Percentiles rank a stretch among this genome's conserved stretches.
These are phyloP conservation scores for Trichechus manatus DNA, from an alignment of 2,113 vertebrate species.

Conservation along the genomic window DNA sequence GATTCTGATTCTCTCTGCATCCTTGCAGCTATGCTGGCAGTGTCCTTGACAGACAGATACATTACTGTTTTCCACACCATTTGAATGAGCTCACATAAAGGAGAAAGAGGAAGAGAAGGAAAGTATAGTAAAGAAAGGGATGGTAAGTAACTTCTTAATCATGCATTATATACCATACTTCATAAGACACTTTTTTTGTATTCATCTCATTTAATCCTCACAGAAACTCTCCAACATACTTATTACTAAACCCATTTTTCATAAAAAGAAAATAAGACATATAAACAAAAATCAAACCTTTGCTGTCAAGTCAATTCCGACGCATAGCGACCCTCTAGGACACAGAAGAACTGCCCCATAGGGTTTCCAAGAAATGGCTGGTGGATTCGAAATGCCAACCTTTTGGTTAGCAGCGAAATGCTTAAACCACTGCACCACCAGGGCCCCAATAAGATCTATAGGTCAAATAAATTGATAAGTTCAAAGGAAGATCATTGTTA, in stretches of 20 bases:
- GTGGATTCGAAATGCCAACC: too few species aligned
- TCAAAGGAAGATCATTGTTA: neutral
- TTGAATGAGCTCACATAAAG: constrained; percentile 30
- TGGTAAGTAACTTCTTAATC: neutral
- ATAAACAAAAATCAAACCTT: too few species aligned
- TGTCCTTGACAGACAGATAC: neutral
- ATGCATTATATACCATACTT: neutral
- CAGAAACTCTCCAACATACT: neutral
- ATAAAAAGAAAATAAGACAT: neutral
- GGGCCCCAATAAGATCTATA: neutral
- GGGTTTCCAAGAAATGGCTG: too few species aligned
- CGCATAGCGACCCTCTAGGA: too few species aligned
- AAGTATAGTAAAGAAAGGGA: neutral
- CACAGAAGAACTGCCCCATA: too few species aligned
- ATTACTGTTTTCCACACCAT: constrained; percentile 32
- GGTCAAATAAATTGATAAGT: neutral
- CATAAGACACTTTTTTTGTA: neutral
- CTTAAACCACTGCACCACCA: too few species aligned
- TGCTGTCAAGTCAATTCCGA: too few species aligned
- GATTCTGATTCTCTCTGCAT: neutral
- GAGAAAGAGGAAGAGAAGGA: neutral
- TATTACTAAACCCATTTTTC: constrained; percentile 1
- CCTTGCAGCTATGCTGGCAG: neutral
- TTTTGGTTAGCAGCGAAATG: too few species aligned
- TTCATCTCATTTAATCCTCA: neutral